Conservation (phyloP, 2,797 vertebrate species). For the Sebastes glaucus region DNA sequence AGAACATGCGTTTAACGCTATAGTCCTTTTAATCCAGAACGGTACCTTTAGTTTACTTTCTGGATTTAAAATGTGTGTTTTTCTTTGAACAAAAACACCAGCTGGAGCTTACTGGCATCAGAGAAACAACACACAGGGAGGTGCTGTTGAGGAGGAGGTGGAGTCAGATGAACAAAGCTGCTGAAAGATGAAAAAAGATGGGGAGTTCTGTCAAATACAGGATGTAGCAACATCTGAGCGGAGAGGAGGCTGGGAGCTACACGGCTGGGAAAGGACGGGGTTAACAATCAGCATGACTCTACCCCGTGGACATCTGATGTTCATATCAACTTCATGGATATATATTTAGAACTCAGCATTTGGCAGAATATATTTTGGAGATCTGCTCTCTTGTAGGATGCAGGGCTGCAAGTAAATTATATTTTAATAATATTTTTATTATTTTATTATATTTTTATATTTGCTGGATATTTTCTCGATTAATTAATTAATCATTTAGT, state of each 20-base stretch:
- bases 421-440: no score
- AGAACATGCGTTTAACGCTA: not conserved
- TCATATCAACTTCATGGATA: not conserved
- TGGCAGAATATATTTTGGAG: not conserved
- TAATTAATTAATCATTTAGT: not conserved
- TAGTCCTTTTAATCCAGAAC: not conserved
- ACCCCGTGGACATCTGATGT: not conserved
- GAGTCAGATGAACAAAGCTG: not conserved
- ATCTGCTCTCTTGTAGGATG: not conserved
- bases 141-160: not conserved
- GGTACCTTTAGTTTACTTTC: not conserved
- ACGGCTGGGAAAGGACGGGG: not conserved
- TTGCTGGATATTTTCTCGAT: not conserved
- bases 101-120: not conserved
- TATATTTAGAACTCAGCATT: not conserved
- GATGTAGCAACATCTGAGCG: not conserved
- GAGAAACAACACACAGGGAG: not conserved
- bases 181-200: constrained; percentile 10
- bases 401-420: not conserved
- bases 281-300: not conserved
- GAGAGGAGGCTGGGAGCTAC: not conserved
- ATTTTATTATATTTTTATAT: no score
- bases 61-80: not conserved
- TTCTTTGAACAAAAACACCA: not conserved
- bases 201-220: not conserved